phyloP scores from a whole-genome alignment of 2,888 invertebrate species.

The Epirrhoe tristata region DNA sequence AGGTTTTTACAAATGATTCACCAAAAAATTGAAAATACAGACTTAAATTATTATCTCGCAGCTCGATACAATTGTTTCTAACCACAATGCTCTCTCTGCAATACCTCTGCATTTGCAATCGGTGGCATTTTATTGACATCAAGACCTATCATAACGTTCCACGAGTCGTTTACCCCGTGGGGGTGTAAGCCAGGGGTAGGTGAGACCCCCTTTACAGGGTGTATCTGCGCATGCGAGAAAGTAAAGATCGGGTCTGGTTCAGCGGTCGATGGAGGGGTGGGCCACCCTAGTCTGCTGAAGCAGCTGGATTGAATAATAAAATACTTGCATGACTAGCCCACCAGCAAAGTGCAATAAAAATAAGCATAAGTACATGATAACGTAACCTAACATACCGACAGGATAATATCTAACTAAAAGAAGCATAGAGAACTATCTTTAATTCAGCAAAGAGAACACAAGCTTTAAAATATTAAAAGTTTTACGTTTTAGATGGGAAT shows the following conservation, averaged over 20 bases:
- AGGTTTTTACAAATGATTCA: background rate
- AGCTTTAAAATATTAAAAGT: too few species aligned
- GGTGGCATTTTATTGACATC: conserved; percentile 39
- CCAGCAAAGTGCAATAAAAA: conserved; percentile 17
- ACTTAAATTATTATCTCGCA: background rate
- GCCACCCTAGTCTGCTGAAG: conserved; percentile 32
- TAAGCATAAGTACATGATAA: background rate
- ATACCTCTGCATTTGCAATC: conserved; percentile 29
- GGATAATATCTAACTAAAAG: background rate
- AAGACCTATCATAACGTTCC: conserved; percentile 80
- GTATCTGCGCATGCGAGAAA: conserved; percentile 59
- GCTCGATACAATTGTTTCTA: background rate
- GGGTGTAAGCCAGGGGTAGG: conserved; percentile 60
- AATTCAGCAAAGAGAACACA: too few species aligned
- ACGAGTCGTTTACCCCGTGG: conserved; percentile 72
- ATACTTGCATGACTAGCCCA: conserved; percentile 32
- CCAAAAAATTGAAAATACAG: background rate
- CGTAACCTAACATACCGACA: background rate
- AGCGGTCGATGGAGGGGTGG: conserved; percentile 52
- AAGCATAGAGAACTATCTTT: background rate
- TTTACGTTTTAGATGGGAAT: too few species aligned
- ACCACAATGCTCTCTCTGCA: conserved; percentile 5
- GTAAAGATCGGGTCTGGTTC: conserved; percentile 53
- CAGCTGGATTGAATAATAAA: conserved; percentile 37
- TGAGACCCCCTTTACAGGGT: conserved; percentile 44